These are phyloP conservation scores for Alfaro cultratus DNA, from an alignment of 2,797 vertebrate genomes.

Conservation along the genomic window DNA sequence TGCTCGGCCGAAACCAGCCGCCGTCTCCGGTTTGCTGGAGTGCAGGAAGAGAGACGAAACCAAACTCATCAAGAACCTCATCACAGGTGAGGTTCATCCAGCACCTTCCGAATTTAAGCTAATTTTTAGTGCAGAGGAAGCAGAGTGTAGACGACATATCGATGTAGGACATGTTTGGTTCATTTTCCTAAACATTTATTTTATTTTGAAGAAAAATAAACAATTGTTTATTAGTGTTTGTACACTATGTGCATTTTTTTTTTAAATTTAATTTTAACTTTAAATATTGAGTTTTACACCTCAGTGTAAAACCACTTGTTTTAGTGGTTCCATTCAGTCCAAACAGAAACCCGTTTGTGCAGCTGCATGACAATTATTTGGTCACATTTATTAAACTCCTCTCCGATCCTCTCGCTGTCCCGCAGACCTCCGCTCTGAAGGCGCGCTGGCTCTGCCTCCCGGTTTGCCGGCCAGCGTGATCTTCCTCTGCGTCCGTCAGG, in stretches of 20 bases:
- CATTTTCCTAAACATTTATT: neutral
- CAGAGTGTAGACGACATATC: too few species aligned
- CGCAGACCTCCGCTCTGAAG: conserved; percentile 78
- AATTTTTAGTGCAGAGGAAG: too few species aligned
- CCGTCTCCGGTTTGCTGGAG: conserved; percentile 75
- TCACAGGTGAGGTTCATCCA: conserved; percentile 77
- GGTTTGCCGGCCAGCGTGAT: conserved; percentile 80
- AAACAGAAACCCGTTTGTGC: neutral
- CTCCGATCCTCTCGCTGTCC: conserved; percentile 16
- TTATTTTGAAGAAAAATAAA: neutral
- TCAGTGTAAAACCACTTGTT: too few species aligned
- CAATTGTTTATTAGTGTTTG: neutral
- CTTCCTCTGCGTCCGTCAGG: conserved; percentile 83
- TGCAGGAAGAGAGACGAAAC: conserved; percentile 82
- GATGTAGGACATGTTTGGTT: too few species aligned
- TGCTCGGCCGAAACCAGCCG: conserved; percentile 24
- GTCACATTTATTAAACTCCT: neutral
- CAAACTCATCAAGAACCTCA: conserved; percentile 82
- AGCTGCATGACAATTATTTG: neutral
- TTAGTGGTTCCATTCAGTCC: neutral
- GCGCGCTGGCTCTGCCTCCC: conserved; percentile 65
- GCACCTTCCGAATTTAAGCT: too few species aligned
- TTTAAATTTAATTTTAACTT: too few species aligned
- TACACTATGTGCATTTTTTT: too few species aligned
- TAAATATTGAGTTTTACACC: too few species aligned